These are phyloP conservation scores for Cyclura pinguis DNA, from an alignment of 2,797 vertebrate genomes.

Conservation along the genomic window DNA sequence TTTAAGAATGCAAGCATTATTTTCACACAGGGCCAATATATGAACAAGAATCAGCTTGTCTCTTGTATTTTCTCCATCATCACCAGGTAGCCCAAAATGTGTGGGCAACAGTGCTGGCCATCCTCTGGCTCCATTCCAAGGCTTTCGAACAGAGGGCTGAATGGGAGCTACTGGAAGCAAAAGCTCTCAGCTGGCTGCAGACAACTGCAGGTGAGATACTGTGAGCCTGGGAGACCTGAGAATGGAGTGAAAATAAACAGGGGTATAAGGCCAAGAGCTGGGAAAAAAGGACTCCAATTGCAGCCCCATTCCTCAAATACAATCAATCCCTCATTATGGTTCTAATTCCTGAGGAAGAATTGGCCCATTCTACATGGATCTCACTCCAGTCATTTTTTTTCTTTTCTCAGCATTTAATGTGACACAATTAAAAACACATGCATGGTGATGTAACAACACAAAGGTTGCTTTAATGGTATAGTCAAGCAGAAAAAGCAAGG, in stretches of 20 bases:
- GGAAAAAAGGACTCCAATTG: too few species aligned
- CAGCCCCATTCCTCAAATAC: background rate
- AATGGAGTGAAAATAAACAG: background rate
- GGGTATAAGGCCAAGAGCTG: background rate
- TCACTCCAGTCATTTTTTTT: too few species aligned
- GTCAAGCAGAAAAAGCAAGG: too few species aligned
- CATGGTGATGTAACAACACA: too few species aligned
- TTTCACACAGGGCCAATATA: background rate
- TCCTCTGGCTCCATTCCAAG: conserved; percentile 83
- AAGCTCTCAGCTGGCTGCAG: conserved; percentile 81
- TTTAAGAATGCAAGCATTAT: background rate
- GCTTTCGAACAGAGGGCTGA: conserved; percentile 75
- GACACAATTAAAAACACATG: too few species aligned
- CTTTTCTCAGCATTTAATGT: too few species aligned
- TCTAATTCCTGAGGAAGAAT: background rate
- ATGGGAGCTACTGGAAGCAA: conserved; percentile 85
- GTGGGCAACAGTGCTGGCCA: conserved; percentile 85
- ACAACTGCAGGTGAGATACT: conserved; percentile 75
- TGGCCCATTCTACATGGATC: too few species aligned
- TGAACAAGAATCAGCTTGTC: background rate
- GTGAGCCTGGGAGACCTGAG: too few species aligned
- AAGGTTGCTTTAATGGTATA: too few species aligned
- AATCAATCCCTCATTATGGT: too few species aligned
- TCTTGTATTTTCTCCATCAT: background rate
- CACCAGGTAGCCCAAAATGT: conserved; percentile 28